Evolutionary conservation across 2,888 invertebrate species (phyloP).

Genomic region (Dryocosmus kuriphilus): DNA sequence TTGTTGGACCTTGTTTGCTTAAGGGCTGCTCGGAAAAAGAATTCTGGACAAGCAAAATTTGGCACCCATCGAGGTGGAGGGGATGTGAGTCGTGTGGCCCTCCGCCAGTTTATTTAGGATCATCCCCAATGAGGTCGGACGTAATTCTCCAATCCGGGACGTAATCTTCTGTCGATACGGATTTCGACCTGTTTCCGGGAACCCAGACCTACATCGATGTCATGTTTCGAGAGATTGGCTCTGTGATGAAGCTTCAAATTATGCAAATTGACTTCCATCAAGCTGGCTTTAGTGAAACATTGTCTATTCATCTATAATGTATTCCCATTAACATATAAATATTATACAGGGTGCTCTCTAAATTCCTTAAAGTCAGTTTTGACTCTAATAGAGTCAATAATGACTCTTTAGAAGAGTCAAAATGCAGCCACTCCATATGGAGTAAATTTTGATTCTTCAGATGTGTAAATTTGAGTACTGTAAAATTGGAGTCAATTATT

Average conservation of each 20-base stretch:
- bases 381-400: too few relatives aligned
- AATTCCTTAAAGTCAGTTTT: too few relatives aligned
- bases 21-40: constrained; percentile 61
- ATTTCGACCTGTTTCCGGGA: constrained; percentile 41
- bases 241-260: constrained; percentile 29
- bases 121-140: constrained; percentile 62
- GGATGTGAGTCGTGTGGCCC: constrained; percentile 73
- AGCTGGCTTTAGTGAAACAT: background rate
- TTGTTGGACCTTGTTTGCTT: constrained; percentile 70
- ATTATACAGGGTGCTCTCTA: too few relatives aligned
- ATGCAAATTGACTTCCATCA: constrained; percentile 33
- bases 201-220: constrained; percentile 30
- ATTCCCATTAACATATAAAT: background rate
- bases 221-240: constrained; percentile 35
- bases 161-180: constrained; percentile 54
- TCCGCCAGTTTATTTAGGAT: constrained; percentile 75
- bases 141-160: constrained; percentile 62
- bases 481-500: too few relatives aligned
- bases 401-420: too few relatives aligned
- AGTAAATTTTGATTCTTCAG: too few relatives aligned
- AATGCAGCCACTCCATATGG: too few relatives aligned
- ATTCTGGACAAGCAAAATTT: constrained; percentile 47
- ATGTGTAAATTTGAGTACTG: too few relatives aligned
- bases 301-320: background rate
- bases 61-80: constrained; percentile 51